Percentiles rank a stretch among this genome's conserved stretches.
These are phyloP conservation scores for Thalassarche chlororhynchos DNA, from an alignment of 2,113 vertebrate species.

Conservation along the genomic window DNA sequence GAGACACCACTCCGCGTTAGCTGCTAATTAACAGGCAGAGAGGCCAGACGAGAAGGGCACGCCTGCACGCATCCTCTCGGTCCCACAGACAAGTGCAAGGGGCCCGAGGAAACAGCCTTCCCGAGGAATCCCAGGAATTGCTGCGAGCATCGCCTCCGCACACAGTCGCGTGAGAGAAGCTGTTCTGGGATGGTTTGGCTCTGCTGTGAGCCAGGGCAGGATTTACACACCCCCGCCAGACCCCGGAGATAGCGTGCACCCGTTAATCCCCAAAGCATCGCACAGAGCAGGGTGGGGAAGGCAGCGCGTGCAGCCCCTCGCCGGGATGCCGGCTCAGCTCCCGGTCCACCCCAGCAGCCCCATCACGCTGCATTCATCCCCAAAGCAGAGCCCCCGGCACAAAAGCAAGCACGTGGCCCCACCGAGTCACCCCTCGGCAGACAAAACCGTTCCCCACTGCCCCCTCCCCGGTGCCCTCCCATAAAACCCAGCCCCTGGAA, in stretches of 20 bases:
- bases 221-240: fast-evolving
- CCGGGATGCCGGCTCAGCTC: not conserved
- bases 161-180: fast-evolving
- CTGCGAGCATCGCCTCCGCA: not conserved
- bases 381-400: not conserved
- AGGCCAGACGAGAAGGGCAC: not conserved
- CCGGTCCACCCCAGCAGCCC: not conserved
- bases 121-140: not conserved
- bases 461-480: not conserved
- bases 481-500: not conserved
- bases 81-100: fast-evolving
- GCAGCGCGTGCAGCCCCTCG: not conserved
- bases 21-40: not conserved
- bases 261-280: not conserved
- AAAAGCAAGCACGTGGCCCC: conserved; percentile 25
- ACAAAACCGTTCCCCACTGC: not conserved
- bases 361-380: not conserved
- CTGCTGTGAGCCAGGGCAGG: not conserved
- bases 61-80: fast-evolving
- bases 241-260: not conserved
- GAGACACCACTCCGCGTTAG: fast-evolving
- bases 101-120: not conserved
- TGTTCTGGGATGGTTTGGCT: not conserved
- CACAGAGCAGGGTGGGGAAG: not conserved
- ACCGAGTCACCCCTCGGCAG: not conserved